Percentiles rank a stretch among this genome's conserved stretches.
Conservation (phyloP, 2,888 invertebrate species). For the Sphinx pinastri region DNA sequence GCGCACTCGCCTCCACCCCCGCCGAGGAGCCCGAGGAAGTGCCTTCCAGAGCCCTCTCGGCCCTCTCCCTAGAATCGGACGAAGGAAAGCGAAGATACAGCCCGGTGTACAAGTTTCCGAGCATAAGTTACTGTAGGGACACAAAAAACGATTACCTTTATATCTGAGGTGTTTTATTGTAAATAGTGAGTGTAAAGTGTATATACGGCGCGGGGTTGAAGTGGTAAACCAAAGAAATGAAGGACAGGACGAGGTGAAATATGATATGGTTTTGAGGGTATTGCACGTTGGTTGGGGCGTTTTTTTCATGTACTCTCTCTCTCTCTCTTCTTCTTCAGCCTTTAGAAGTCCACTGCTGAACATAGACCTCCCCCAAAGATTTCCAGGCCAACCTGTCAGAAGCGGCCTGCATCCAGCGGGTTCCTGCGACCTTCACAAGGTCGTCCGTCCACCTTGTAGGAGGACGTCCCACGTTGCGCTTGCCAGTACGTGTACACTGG, state of each 20-base stretch:
- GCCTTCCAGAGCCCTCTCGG: constrained; percentile 70
- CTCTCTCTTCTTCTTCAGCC: too few relatives aligned
- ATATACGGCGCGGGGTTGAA: constrained; percentile 45
- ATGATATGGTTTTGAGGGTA: background rate
- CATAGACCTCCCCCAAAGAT: too few relatives aligned
- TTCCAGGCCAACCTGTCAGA: too few relatives aligned
- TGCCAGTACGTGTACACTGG: background rate
- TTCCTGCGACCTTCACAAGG: too few relatives aligned
- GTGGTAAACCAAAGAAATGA: constrained; percentile 19
- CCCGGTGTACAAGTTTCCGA: constrained; percentile 79
- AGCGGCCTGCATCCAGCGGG: too few relatives aligned
- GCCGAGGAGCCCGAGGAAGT: constrained; percentile 63
- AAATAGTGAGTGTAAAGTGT: constrained; percentile 64
- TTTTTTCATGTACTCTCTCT: too few relatives aligned
- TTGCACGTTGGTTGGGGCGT: constrained; percentile 7
- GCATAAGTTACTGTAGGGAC: constrained; percentile 75
- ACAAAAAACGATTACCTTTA: constrained; percentile 79
- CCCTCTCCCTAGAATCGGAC: constrained; percentile 74
- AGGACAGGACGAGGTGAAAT: constrained; percentile 15
- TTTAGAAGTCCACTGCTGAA: too few relatives aligned
- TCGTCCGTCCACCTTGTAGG: too few relatives aligned
- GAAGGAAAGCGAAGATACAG: constrained; percentile 72
- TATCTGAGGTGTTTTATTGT: constrained; percentile 57
- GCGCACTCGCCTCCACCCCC: constrained; percentile 70
- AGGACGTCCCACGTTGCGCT: too few relatives aligned